These are phyloP conservation scores for Rhagonycha lutea DNA, from an alignment of 2,888 invertebrate species.

Conservation along the genomic window DNA sequence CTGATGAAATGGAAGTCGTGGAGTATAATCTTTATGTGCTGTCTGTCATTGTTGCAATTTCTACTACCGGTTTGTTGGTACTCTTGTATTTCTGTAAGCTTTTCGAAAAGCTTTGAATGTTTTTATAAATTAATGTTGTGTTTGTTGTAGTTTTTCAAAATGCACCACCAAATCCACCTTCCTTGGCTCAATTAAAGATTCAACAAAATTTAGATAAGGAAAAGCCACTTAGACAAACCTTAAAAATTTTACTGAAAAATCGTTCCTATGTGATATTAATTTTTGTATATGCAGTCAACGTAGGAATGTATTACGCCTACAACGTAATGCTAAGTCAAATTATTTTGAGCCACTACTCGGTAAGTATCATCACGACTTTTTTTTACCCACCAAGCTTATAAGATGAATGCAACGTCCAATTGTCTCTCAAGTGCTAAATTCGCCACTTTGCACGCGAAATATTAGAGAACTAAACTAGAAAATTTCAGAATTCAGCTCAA, in stretches of 20 bases:
- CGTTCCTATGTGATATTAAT: constrained; percentile 21
- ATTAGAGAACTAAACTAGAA: background rate
- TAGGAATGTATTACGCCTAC: constrained; percentile 1
- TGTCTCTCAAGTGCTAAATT: no score
- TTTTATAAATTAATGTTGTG: background rate
- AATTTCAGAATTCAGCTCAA: constrained; percentile 61
- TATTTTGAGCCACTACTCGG: constrained; percentile 5
- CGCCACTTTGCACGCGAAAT: no score
- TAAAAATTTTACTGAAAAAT: background rate
- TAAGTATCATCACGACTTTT: background rate
- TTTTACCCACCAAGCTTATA: background rate
- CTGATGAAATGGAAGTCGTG: background rate
- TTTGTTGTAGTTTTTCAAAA: constrained; percentile 84
- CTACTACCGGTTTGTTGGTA: background rate
- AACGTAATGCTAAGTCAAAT: constrained; percentile 7
- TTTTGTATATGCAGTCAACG: background rate
- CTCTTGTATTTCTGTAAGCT: background rate
- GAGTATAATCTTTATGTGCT: background rate
- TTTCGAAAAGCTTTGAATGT: background rate
- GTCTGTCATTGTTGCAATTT: background rate
- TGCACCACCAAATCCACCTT: constrained; percentile 85
- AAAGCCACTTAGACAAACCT: background rate
- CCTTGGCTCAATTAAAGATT: constrained; percentile 73
- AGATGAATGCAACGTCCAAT: no score
- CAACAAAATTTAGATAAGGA: constrained; percentile 46